These are phyloP conservation scores for Aromia moschata DNA, from an alignment of 2,888 invertebrate genomes.

Conservation along the genomic window DNA sequence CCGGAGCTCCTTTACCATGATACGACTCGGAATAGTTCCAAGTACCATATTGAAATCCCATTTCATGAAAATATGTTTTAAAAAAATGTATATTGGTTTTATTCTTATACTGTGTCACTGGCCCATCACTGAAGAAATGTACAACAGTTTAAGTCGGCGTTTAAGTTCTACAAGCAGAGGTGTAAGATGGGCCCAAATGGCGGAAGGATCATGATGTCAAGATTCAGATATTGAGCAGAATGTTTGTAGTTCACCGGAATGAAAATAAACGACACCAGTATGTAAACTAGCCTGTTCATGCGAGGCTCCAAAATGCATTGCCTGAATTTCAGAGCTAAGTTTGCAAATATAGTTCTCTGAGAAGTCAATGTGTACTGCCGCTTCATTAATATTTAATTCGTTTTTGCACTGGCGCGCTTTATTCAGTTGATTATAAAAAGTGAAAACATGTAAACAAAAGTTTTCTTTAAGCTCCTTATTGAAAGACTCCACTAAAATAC, in stretches of 20 bases:
- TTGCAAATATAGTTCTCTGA: neutral
- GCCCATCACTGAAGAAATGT: neutral
- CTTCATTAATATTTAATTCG: neutral
- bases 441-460: too few species aligned
- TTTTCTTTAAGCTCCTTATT: too few species aligned
- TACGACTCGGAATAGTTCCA: neutral
- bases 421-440: too few species aligned
- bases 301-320: neutral
- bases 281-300: neutral
- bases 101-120: neutral
- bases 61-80: neutral
- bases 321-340: neutral
- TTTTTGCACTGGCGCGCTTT: neutral
- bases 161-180: neutral
- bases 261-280: neutral
- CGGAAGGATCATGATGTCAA: neutral
- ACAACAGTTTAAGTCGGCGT: neutral
- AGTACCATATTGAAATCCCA: neutral
- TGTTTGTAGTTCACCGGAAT: neutral
- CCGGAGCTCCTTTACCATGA: neutral
- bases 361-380: neutral
- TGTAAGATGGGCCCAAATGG: neutral
- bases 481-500: neutral
- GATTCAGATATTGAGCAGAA: neutral
- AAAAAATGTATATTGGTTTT: neutral